Conservation (phyloP, 2,113 vertebrate species). For the Eulemur rufifrons region DNA sequence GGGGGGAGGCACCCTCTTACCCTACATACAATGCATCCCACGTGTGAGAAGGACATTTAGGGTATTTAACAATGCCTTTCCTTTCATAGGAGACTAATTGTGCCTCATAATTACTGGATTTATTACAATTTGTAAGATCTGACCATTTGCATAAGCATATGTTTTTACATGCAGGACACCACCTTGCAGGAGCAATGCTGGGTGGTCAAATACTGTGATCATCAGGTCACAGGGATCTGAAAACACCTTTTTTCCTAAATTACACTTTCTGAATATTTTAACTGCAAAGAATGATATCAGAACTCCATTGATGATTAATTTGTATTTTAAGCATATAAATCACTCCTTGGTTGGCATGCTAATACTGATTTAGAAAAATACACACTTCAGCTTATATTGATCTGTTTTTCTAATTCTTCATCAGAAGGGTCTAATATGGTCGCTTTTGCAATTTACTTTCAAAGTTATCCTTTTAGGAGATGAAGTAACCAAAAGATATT, state of each 20-base stretch:
- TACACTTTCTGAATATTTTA: constrained; percentile 52
- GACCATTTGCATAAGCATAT: neutral
- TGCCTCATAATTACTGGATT: constrained; percentile 13
- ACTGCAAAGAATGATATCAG: constrained; percentile 52
- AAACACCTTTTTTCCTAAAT: neutral
- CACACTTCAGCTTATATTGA: constrained; percentile 81
- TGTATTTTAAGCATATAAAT: constrained; percentile 77
- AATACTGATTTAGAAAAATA: constrained; percentile 82
- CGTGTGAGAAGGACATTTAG: neutral
- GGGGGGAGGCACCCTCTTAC: neutral
- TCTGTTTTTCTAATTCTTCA: constrained; percentile 83
- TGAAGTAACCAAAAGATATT: constrained; percentile 82
- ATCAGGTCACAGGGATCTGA: neutral
- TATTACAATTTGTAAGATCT: constrained; percentile 14
- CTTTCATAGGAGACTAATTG: neutral
- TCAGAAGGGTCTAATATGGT: constrained; percentile 78
- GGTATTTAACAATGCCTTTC: constrained; percentile 1
- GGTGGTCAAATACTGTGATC: neutral
- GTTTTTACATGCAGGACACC: neutral
- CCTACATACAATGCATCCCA: neutral
- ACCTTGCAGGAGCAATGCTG: neutral
- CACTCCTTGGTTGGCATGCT: constrained; percentile 74
- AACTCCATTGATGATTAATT: constrained; percentile 68
- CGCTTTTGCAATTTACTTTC: constrained; percentile 82
- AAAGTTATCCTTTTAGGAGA: constrained; percentile 81